Base-by-base conservation (phyloP, 2,113 vertebrate genomes). In the Struthidea cinerea region DNA sequence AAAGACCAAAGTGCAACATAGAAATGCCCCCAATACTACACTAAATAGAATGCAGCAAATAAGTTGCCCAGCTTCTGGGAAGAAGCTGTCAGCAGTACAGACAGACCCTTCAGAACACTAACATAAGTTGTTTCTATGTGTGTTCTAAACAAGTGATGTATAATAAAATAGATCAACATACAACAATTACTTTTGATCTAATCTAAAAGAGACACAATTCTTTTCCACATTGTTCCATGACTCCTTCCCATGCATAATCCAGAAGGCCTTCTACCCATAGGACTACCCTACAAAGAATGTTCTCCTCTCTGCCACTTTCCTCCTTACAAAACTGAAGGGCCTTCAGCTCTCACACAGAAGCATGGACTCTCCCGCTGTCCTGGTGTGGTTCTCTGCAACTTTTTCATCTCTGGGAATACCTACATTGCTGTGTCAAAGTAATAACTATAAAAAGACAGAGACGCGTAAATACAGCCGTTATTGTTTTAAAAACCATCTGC, bases 391-490 rank as follows among this genome's bases (percentile, higher is more conserved):
- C 33, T 49, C 55, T 71, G 52, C 47, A 49, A 35, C 22, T 33
- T 79, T 28, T 57, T 35, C 6, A 5, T 71, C 65, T 35, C 76
- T 80, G 71, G 35, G 42, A 68, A 56, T 37, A 56, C 28, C 60
- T 49, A 18, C 16, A 5, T 64, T 63, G 13, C 23, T 75, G n/a
- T 39, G 24, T 56, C 61, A 46, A 33, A 42, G 30, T 20, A 57
- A 42, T 22, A 42, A 3, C 20, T 35, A 3, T 53, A 57, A 57
- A 77, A 74, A 15, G 8, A 60, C 21, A 37, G 32, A 73, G 33
- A 47, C 0, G 0, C 64, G 6, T 76, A 41, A 64, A 73, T 59
- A 55, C 7, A 42, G 47, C 7, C 5, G 2, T 18, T 28, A 19
- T 11, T 37, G 19, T 68, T 87, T 87, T 64, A 55, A 67, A 85